phyloP scores from a whole-genome alignment of 2,888 invertebrate genomes.

The Lasiommata megera region DNA sequence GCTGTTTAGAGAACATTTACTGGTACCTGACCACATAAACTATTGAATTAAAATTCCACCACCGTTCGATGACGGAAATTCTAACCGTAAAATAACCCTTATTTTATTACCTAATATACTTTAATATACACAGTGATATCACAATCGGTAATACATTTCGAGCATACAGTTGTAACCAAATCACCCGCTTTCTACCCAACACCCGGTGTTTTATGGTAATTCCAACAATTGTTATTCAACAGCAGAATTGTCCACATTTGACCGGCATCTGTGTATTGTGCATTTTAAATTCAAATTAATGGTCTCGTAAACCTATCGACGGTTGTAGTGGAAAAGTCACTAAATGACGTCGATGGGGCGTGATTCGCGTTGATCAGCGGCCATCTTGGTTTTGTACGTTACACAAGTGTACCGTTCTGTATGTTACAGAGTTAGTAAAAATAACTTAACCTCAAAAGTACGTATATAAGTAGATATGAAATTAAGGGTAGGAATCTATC shows the following conservation, averaged over 20 bases:
- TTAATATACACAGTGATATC: constrained; percentile 46
- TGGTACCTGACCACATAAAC: background rate
- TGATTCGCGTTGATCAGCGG: constrained; percentile 70
- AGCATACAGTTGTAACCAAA: constrained; percentile 74
- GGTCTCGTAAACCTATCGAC: constrained; percentile 78
- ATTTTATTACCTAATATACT: constrained; percentile 64
- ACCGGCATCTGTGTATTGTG: constrained; percentile 73
- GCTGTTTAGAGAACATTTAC: no score
- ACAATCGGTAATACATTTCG: constrained; percentile 62
- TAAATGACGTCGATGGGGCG: constrained; percentile 60
- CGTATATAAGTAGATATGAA: no score
- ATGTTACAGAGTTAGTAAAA: background rate
- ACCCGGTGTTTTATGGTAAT: constrained; percentile 79
- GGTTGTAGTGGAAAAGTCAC: constrained; percentile 62
- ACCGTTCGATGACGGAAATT: constrained; percentile 60
- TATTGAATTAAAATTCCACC: constrained; percentile 27
- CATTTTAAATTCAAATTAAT: constrained; percentile 79
- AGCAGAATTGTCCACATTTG: constrained; percentile 74
- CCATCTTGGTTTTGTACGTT: constrained; percentile 63
- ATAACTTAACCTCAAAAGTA: background rate
- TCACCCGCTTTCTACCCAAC: constrained; percentile 80
- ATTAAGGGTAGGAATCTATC: no score
- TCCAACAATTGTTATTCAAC: constrained; percentile 72
- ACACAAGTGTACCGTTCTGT: constrained; percentile 21
- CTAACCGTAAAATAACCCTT: constrained; percentile 57